Percentiles rank a stretch among this genome's conserved stretches.
Evolutionary conservation across 2,113 vertebrate species (phyloP).

Genomic region (Neodontobutis hainanensis): DNA sequence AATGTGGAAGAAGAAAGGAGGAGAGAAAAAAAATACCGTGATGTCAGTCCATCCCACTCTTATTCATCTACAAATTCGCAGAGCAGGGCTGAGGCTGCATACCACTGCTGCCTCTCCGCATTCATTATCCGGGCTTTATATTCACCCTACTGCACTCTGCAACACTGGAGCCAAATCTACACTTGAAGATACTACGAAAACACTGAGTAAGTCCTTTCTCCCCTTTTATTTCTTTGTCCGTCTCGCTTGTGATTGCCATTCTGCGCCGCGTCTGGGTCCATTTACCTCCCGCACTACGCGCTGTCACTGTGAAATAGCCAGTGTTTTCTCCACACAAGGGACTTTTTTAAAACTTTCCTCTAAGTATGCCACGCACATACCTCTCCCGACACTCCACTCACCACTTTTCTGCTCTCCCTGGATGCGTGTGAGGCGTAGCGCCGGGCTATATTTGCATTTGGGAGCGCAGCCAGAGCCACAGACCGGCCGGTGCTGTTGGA

Average conservation of each 20-base stretch:
- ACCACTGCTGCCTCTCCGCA: conserved; percentile 51
- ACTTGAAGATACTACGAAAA: conserved; percentile 43
- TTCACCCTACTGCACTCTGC: conserved; percentile 31
- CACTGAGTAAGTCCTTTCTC: conserved; percentile 62
- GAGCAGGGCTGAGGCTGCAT: conserved; percentile 47
- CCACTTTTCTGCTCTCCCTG: conserved; percentile 34
- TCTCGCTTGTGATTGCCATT: conserved; percentile 35
- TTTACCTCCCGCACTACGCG: conserved; percentile 54
- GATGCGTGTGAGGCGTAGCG: conserved; percentile 23
- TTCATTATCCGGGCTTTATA: conserved; percentile 28
- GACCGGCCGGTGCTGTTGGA: background rate
- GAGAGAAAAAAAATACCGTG: conserved; percentile 43
- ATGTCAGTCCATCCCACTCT: conserved; percentile 73
- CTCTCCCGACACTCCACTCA: conserved; percentile 22
- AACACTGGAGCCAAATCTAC: conserved; percentile 29
- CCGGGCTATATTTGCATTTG: conserved; percentile 46
- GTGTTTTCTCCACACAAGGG: conserved; percentile 53
- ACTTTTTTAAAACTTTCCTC: conserved; percentile 62
- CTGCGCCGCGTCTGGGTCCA: conserved; percentile 42
- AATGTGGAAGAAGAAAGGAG: conserved; percentile 13
- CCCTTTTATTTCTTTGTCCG: conserved; percentile 18
- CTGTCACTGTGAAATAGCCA: conserved; percentile 38
- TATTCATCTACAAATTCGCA: conserved; percentile 61
- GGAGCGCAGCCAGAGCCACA: conserved; percentile 35
- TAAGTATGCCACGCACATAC: conserved; percentile 65